phyloP scores from a whole-genome alignment of 2,113 vertebrate genomes.

The Chaenocephalus aceratus region DNA sequence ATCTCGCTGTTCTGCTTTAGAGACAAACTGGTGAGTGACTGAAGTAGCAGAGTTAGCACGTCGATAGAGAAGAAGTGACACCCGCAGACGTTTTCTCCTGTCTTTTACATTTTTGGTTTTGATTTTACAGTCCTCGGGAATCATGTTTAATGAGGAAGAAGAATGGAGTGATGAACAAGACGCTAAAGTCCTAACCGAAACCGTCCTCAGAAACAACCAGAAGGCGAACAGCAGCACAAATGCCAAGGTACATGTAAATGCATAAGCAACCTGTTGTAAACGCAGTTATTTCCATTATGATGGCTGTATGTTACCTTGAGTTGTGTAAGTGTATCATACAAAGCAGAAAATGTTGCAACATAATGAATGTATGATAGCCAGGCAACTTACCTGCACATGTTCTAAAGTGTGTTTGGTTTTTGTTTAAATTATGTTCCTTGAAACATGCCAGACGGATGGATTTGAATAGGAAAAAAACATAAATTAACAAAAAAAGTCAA shows the following conservation, averaged over 20 bases:
- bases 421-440: not conserved
- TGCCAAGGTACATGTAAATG: constrained; percentile 44
- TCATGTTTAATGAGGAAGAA: constrained; percentile 84
- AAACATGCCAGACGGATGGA: not conserved
- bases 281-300: not conserved
- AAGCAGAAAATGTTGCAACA: not conserved
- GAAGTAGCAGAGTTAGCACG: not conserved
- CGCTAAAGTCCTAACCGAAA: constrained; percentile 22
- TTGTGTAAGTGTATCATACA: not conserved
- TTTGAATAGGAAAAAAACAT: not conserved
- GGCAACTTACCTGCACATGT: not conserved
- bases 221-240: constrained; percentile 15
- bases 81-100: not conserved
- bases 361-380: no score
- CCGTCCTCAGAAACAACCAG: constrained; percentile 11
- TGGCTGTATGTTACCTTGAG: not conserved
- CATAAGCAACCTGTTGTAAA: not conserved
- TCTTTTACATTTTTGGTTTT: not conserved
- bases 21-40: constrained; percentile 3
- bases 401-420: not conserved
- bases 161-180: constrained; percentile 81
- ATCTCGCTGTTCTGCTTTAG: not conserved
- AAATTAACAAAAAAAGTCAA: not conserved
- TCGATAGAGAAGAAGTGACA: not conserved
- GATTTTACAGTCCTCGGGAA: not conserved